Evolutionary conservation across 1,140 invertebrate genomes (phyloP).

Genomic region (Carposina sasakii): DNA sequence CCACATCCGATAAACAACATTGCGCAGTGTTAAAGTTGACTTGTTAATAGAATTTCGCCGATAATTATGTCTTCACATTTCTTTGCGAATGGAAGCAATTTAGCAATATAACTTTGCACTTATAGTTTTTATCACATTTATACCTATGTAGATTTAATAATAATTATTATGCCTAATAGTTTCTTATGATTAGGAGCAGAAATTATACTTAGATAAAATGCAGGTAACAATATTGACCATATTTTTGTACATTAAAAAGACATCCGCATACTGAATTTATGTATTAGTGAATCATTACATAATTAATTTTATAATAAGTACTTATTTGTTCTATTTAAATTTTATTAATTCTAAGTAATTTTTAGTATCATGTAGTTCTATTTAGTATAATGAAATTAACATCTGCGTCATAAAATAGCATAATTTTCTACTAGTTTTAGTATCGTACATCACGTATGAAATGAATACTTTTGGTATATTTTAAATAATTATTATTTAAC

Average conservation of each 20-base stretch:
- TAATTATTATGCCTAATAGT: no score
- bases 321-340: no score
- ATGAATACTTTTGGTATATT: conserved; percentile 25
- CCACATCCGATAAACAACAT: no score
- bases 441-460: conserved; percentile 37
- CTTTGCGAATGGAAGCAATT: no score
- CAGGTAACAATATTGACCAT: conserved; percentile 45
- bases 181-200: no score
- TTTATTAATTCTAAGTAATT: conserved; percentile 23
- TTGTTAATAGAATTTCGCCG: no score
- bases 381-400: conserved; percentile 26
- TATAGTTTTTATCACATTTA: no score
- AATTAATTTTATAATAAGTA: conserved; percentile 28
- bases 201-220: no score
- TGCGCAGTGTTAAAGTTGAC: no score
- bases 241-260: conserved; percentile 66
- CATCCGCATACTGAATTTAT: conserved; percentile 34
- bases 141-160: no score
- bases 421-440: conserved; percentile 45
- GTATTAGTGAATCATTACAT: conserved; percentile 15
- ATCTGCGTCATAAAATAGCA: conserved; percentile 28
- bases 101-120: no score
- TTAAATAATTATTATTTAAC: conserved; percentile 19
- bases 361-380: conserved; percentile 14
- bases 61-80: no score